These are phyloP conservation scores for Myanophis thanlyinensis DNA, from an alignment of 2,113 vertebrate genomes.

Conservation along the genomic window DNA sequence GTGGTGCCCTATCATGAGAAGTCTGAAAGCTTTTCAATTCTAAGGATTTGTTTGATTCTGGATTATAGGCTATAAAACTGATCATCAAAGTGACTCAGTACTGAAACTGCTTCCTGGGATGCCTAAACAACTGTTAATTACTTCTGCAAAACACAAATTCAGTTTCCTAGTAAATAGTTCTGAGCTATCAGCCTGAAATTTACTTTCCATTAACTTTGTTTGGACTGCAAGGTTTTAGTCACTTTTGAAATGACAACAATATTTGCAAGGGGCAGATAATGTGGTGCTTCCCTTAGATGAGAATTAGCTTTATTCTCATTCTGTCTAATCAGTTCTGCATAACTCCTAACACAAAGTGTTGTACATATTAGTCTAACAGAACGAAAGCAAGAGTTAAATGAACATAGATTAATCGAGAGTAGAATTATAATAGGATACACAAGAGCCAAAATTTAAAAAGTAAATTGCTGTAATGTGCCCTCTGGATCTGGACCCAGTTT, in stretches of 20 bases:
- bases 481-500: not conserved
- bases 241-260: slow-evolving; percentile 20
- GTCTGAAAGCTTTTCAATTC: not conserved
- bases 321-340: not conserved
- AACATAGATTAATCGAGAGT: not conserved
- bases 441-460: not conserved
- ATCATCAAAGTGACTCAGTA: slow-evolving; percentile 57
- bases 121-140: slow-evolving; percentile 67
- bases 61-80: slow-evolving; percentile 52
- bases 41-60: slow-evolving; percentile 15
- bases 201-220: slow-evolving; percentile 63
- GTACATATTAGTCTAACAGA: not conserved
- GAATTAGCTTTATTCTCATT: not conserved
- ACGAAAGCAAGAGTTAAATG: not conserved
- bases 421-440: not conserved
- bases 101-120: slow-evolving; percentile 57
- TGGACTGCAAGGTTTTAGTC: slow-evolving; percentile 17
- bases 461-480: not conserved
- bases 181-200: slow-evolving; percentile 60
- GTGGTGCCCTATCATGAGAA: not conserved
- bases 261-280: slow-evolving; percentile 7
- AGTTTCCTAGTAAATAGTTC: slow-evolving; percentile 65
- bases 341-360: not conserved
- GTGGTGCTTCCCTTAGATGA: not conserved
- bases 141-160: slow-evolving; percentile 68